Evolutionary conservation across 2,113 vertebrate genomes (phyloP), one percentile per base, ranked within the genome.

Genomic region (Nothocercus nigrocapillus): DNA sequence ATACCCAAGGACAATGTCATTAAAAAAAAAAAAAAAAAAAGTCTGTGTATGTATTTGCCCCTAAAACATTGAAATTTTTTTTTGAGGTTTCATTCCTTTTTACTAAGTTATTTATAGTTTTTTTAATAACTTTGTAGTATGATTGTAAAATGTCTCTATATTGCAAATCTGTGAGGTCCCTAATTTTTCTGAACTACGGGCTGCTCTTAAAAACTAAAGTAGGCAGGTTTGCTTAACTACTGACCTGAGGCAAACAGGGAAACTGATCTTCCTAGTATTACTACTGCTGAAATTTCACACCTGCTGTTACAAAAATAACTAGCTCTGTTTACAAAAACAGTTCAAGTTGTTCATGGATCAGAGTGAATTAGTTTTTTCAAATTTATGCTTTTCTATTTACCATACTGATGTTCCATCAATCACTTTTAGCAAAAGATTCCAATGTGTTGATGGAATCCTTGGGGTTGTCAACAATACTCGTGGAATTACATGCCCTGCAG

Each of bases 231-330:
- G 63, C 63, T 62, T 64, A 53, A 69, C 36, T 62, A 32, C 56
- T 77, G 79, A 58, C 75, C n/a, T 27, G 63, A 84, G 59, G 42
- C 79, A 69, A 49, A 36, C 61, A 20, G 59, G 61, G 66, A 87
- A 95, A 75, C 81, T 83, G 93, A 92, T 96, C 86, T 93, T 83
- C 49, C 49, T 91, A 93, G 69, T 94, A 72, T 68, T 79, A 59
- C 85, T 91, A 36, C 74, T 94, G 25, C 95, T 96, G 86, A 94
- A 94, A 96, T 95, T 95, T 95, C 95, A 94, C 72, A 93, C 86
- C 79, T 88, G n/a, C 85, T 92, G 58, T 56, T 95, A 81, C 95
- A 82, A 90, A 97, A 96, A 89, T 96, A 96, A 45, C 85, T 85
- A 5, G 69, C 72, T 91, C 92, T 96, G 94, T 96, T 95, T 94